Base-by-base conservation (phyloP, 2,113 vertebrate species). In the Cettia cetti region DNA sequence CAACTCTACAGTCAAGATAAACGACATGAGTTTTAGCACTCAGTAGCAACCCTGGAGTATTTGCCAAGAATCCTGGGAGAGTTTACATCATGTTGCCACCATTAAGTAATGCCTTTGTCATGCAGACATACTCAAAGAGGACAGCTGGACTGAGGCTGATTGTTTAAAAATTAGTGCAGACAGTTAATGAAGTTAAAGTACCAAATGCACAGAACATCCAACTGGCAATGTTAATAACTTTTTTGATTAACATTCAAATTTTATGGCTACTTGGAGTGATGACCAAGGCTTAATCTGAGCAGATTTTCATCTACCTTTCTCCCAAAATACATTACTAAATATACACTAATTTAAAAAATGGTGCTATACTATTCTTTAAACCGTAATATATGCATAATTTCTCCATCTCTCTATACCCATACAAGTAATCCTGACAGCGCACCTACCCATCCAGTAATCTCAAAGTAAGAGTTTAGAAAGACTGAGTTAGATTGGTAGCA, bases 121-220 rank as follows among this genome's bases (percentile, higher is more conserved):
- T 28, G 44, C 56, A 89, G 52, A 86, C n/a, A 40, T 42, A 84
- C 40, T 15, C 91, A 56, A 86, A 92, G 54, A 84, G 44, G 91
- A 86, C 77, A 86, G 72, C 72, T 91, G 81, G 83, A 92, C 60
- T 68, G 47, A 70, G 50, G 47, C 26, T 31, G 42, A 47, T 54
- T 78, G 68, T 83, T 85, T 88, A 85, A 92, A 91, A 88, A 83
- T 86, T 59, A 86, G 15, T 52, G 31, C 8, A 95, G 42, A 66
- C 68, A 74, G 78, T 49, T 80, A 90, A 96, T 88, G 79, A 91
- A 88, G 54, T 92, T 74, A 61, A 24, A 68, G 42, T 59, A 93
- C 44, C 44, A 90, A 91, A 54, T 27, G 24, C 9, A 5, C 52
- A 80, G 59, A 90, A 69, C 28, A 90, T 83, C 50, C 65, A 85